phyloP scores from a whole-genome alignment of 53 echinoderm and acorn worm genomes.

The Crossaster papposus region DNA sequence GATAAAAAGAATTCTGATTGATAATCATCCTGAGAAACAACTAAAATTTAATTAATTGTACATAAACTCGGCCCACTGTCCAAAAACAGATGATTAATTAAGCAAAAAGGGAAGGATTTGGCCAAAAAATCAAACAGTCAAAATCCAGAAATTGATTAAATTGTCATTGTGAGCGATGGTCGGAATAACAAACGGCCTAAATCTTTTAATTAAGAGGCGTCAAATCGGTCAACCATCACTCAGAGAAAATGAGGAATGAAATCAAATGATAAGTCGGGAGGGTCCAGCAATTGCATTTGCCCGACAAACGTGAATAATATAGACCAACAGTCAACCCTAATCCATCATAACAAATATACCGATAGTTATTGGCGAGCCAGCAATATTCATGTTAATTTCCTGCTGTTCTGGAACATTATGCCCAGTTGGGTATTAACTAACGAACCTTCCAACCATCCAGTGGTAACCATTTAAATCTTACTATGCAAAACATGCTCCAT shows the following conservation, averaged over 20 bases:
- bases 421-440: too few species aligned
- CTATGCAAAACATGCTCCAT: neutral
- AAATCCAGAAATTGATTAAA: conserved; percentile 53
- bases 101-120: neutral
- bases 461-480: neutral
- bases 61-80: neutral
- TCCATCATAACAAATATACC: neutral
- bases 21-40: conserved; percentile 14
- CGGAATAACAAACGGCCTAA: conserved; percentile 24
- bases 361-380: neutral
- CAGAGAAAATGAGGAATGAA: neutral
- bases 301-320: neutral
- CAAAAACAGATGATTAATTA: conserved; percentile 52
- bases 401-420: too few species aligned
- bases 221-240: conserved; percentile 30
- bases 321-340: neutral
- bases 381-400: too few species aligned
- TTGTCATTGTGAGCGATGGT: conserved; percentile 27
- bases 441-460: neutral
- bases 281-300: neutral
- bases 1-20: neutral
- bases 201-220: conserved; percentile 44
- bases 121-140: conserved; percentile 36
- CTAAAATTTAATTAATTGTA: conserved; percentile 26
- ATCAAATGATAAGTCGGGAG: conserved; percentile 8